Evolutionary conservation across 2,888 invertebrate species (phyloP), one percentile per base, ranked within the genome.

Genomic region (Biston betularia): DNA sequence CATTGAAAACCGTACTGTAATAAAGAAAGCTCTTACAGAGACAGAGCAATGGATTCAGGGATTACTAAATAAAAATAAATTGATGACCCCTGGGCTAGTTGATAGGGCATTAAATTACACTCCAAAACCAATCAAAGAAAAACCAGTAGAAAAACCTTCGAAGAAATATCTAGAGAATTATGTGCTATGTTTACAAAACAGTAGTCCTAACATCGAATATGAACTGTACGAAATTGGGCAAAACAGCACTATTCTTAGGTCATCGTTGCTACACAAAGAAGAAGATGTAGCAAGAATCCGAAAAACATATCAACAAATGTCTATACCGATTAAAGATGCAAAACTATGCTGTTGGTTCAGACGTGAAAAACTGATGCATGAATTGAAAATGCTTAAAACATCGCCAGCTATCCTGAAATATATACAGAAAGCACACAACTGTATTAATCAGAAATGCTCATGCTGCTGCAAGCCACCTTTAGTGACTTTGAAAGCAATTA

Each of bases 291-390:
- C 35, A 11, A 7, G 50, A 8, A 44, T 61, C 40, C n/a, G 40
- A 42, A 67, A 15, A 15, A 45, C 11, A 33, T 70, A 65, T 57
- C 52, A 52, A 33, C 52, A 7, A 35, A 54, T 54, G 33, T 52
- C 38, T 45, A 64, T 63, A 35, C 34, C 42, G 14, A 53, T 44
- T 35, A 49, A 53, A 9, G 15, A 61, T 0, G 15, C 33, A 33
- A 6, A 62, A 34, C 66, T 75, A 55, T 82, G 83, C 70, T 84
- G 84, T 69, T 83, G 83, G 84, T 75, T 69, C 66, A 71, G 59
- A 40, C 75, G 79, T 10, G 75, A 84, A 71, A 68, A 70, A 8
- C 44, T 79, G 49, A 65, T 79, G 40, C 38, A 24, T 4, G 62
- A 65, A 40, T 65, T 81, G 34, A 44, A 67, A 45, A 5, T 35